Conservation (phyloP, 2,797 vertebrate species). For the Myotis planiceps region DNA sequence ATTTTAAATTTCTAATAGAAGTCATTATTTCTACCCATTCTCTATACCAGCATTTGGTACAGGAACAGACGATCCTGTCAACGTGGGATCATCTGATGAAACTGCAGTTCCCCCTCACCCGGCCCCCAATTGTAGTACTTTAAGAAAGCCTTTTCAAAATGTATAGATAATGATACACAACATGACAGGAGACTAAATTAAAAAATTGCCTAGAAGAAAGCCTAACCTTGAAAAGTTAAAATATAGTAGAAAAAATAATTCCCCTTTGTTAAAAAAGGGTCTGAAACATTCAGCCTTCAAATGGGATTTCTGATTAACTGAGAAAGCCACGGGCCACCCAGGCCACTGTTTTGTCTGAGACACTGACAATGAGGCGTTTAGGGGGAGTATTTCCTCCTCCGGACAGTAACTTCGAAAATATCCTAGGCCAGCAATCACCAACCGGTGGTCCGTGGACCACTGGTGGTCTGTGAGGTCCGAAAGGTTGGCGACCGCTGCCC, state of each 20-base stretch:
- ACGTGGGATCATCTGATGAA: not conserved
- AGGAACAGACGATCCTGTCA: not conserved
- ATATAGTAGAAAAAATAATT: not conserved
- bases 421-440: too few relatives aligned
- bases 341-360: not conserved
- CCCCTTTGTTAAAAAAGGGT: not conserved
- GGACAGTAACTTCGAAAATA: not conserved
- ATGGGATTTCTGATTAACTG: not conserved
- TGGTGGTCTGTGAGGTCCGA: too few relatives aligned
- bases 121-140: not conserved
- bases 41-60: not conserved
- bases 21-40: not conserved
- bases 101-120: not conserved
- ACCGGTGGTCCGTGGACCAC: too few relatives aligned
- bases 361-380: not conserved
- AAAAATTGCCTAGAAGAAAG: not conserved
- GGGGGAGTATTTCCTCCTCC: not conserved
- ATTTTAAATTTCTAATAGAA: not conserved
- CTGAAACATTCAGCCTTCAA: not conserved
- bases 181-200: not conserved
- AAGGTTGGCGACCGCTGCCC: too few relatives aligned
- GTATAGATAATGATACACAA: not conserved
- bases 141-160: not conserved
- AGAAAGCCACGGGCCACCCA: not conserved
- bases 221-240: not conserved